Evolutionary conservation across 2,888 invertebrate species (phyloP).

Genomic region (Rhagophthalmus giganteus): DNA sequence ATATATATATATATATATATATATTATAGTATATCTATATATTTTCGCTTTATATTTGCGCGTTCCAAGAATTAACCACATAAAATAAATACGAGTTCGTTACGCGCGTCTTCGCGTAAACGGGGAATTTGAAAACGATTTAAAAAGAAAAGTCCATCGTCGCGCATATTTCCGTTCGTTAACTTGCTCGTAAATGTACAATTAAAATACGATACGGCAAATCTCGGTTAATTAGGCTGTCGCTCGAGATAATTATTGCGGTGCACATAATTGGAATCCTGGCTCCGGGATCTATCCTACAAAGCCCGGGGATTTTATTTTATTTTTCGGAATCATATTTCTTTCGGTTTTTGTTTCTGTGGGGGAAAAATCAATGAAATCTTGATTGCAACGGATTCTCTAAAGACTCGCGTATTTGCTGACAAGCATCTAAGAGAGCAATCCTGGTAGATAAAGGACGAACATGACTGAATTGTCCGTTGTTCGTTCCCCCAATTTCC

Average conservation of each 20-base stretch:
- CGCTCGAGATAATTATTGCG: neutral
- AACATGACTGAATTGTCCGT: conserved; percentile 18
- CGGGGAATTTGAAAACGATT: too few species aligned
- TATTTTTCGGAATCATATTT: neutral
- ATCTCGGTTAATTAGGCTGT: neutral
- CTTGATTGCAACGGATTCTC: conserved; percentile 15
- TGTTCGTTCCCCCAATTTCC: conserved; percentile 17
- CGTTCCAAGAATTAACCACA: too few species aligned
- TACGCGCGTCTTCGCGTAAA: too few species aligned
- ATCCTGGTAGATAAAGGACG: conserved; percentile 16
- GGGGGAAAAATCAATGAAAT: conserved; percentile 19
- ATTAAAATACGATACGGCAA: neutral
- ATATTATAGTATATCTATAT: too few species aligned
- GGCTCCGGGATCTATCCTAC: neutral
- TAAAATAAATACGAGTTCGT: too few species aligned
- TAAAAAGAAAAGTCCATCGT: neutral
- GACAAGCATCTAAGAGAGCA: conserved; percentile 25
- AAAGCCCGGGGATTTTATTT: neutral
- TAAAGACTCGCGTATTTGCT: conserved; percentile 20
- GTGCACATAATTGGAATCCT: neutral
- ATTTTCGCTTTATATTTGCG: too few species aligned
- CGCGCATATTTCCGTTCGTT: neutral
- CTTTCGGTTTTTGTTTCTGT: neutral
- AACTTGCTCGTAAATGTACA: neutral
- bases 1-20: too few species aligned